These are phyloP conservation scores for Brachionus rotundiformis DNA, from an alignment of 1,140 invertebrate species.

Conservation along the genomic window DNA sequence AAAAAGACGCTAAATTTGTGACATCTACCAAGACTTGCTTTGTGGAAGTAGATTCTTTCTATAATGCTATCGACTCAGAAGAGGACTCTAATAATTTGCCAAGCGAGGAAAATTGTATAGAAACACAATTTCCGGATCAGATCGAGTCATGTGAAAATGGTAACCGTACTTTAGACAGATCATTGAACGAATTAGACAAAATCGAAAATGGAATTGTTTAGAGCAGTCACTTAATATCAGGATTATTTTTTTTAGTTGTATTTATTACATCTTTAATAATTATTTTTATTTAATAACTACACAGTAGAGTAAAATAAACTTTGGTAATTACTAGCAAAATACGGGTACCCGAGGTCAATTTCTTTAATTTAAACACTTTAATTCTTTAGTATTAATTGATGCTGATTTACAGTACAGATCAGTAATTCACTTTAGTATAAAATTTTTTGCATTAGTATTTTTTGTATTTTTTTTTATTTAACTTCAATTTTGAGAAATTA, in stretches of 20 bases:
- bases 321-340: not conserved
- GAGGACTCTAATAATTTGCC: not conserved
- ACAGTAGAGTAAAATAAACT: conserved; percentile 7
- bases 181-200: not conserved
- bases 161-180: not conserved
- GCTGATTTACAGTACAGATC: too few relatives aligned
- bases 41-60: not conserved
- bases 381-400: not conserved
- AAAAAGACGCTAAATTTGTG: conserved; percentile 41
- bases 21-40: not conserved
- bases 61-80: not conserved
- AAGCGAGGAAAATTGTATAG: not conserved
- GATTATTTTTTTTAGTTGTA: conserved; percentile 23
- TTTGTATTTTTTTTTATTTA: not conserved
- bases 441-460: not conserved
- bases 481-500: not conserved
- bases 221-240: not conserved
- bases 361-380: not conserved
- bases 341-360: not conserved
- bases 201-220: not conserved
- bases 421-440: not conserved
- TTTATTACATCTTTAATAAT: conserved; percentile 26
- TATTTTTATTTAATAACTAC: not conserved
- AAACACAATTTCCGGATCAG: conserved; percentile 25
- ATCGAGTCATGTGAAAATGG: not conserved